Evolutionary conservation across 2,888 invertebrate genomes (phyloP).

Genomic region (Trissonchulus latispiculum): DNA sequence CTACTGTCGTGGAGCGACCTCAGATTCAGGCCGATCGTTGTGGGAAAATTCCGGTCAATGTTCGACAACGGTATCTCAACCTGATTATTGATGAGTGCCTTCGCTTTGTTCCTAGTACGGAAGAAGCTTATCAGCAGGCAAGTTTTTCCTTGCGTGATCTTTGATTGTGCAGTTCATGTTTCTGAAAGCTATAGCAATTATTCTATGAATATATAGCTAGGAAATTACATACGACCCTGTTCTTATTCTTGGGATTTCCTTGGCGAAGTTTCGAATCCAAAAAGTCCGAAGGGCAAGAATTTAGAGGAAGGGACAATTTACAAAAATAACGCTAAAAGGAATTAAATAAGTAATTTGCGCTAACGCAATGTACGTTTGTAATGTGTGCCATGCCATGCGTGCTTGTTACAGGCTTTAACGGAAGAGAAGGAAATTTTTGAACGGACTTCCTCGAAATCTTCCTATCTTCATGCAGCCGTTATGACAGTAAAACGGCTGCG

Average conservation of each 20-base stretch:
- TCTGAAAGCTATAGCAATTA: no score
- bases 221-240: no score
- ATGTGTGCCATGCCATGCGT: no score
- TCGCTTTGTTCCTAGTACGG: constrained; percentile 49
- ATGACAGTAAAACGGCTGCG: constrained; percentile 48
- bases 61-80: constrained; percentile 73
- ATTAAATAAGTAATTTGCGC: no score
- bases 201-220: no score
- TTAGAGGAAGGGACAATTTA: no score
- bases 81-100: constrained; percentile 74
- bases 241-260: no score
- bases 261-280: no score
- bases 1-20: not conserved
- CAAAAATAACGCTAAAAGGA: no score
- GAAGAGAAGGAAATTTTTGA: constrained; percentile 48
- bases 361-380: no score
- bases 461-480: constrained; percentile 49
- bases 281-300: no score
- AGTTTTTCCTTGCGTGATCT: constrained; percentile 18
- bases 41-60: constrained; percentile 67
- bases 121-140: constrained; percentile 45
- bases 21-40: not conserved
- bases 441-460: constrained; percentile 45
- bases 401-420: constrained; percentile 46
- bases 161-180: constrained; percentile 23